Evolutionary conservation across 2,888 invertebrate genomes (phyloP), one percentile per base, ranked within the genome.

Genomic region (Cosmia pyralina): DNA sequence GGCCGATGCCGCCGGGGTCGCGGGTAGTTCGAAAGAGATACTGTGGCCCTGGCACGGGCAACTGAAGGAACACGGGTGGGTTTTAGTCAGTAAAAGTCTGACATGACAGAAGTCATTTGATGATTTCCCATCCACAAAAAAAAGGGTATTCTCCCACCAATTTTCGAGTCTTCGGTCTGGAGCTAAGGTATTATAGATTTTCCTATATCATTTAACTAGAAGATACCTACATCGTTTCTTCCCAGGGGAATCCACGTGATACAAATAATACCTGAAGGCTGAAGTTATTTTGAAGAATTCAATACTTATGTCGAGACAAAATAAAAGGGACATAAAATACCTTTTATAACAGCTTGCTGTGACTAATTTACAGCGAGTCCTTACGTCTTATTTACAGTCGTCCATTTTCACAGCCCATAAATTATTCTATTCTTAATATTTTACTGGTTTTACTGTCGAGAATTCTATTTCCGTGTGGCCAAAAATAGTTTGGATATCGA

Each of bases 381-480:
- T 63, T 69, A 59, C 53, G 58, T 67, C 66, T 72, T 83, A 80
- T 83, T 83, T 83, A 82, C 72, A 67, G 70, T 34, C 58, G 46
- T 69, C 58, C 69, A 64, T 79, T 79, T 79, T 81, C 69, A 71
- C 70, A 73, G 69, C 15, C 41, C 48, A 69, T 82, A 77, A 82
- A 85, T 77, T 68, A 79, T 75, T 71, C 67, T 34, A 69, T 83
- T 77, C 66, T 69, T 72, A 75, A 82, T 82, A 85, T 77, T 79
- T 75, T 64, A 79, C 71, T 69, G 53, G 59, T 63, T 82, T 79
- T 77, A 77, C 52, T 67, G 82, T 59, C 66, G 53, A 66, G 48
- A 41, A 64, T 60, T 77, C 67, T 82, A 78, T 77, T 82, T 67
- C 60, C 7, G 78, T 48, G 22, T 8, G 10, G 34, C 53, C 72